Evolutionary conservation across 2,113 vertebrate genomes (phyloP).

Genomic region (Rhombomys opimus): DNA sequence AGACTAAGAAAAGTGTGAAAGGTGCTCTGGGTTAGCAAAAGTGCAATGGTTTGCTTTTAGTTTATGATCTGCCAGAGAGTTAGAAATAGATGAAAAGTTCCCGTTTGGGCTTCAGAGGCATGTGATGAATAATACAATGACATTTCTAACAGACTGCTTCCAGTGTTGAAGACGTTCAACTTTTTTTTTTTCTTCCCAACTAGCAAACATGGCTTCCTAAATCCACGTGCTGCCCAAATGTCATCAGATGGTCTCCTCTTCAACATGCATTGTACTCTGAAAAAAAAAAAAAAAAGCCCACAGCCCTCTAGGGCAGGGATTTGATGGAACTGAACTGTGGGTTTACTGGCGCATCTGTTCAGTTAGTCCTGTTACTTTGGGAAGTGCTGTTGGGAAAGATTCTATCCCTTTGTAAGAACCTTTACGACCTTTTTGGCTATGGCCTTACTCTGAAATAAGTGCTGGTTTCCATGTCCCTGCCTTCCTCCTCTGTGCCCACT

Average conservation of each 20-base stretch:
- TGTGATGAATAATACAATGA: not conserved
- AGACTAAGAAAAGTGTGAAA: constrained; percentile 56
- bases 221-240: not conserved
- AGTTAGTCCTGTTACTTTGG: not conserved
- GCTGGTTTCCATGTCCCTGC: not conserved
- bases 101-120: not conserved
- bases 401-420: constrained; percentile 13
- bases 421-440: constrained; percentile 26
- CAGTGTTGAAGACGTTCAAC: not conserved
- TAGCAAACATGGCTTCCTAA: not conserved
- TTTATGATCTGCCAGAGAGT: constrained; percentile 7
- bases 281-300: not conserved
- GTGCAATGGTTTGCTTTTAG: not conserved
- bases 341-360: constrained; percentile 22
- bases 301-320: not conserved
- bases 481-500: no score
- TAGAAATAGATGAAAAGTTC: constrained; percentile 66
- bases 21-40: constrained; percentile 50
- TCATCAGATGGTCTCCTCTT: constrained; percentile 25
- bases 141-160: constrained; percentile 9
- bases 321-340: constrained; percentile 26
- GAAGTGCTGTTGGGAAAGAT: not conserved
- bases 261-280: not conserved
- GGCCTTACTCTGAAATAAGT: not conserved
- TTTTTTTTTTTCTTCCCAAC: not conserved